Percentiles rank a stretch among this genome's conserved stretches.
Conservation (phyloP, 2,888 invertebrate genomes). For the Anaspis maculata region DNA sequence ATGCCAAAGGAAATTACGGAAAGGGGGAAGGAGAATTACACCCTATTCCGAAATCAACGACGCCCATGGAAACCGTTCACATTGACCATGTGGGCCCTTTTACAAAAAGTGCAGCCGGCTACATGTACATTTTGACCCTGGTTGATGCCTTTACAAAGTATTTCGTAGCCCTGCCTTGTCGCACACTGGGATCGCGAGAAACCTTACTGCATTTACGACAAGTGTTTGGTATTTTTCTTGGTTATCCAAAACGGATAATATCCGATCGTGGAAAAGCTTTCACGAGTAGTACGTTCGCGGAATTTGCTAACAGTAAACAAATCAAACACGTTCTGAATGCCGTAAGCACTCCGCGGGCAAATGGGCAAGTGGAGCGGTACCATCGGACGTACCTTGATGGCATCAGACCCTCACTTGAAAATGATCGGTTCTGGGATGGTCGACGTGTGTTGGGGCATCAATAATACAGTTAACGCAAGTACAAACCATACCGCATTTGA, state of each 20-base stretch:
- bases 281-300: slow-evolving; percentile 11
- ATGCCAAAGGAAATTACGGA: slow-evolving; percentile 21
- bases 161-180: slow-evolving; percentile 5
- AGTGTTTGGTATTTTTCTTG: slow-evolving; percentile 6
- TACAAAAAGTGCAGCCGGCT: slow-evolving; percentile 11
- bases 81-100: slow-evolving; percentile 19
- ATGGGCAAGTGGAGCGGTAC: slow-evolving; percentile 25
- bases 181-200: slow-evolving; percentile 5
- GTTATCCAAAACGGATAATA: slow-evolving; percentile 17
- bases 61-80: slow-evolving; percentile 6
- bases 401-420: slow-evolving; percentile 18
- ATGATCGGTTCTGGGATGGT: slow-evolving; percentile 27
- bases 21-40: slow-evolving; percentile 3
- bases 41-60: slow-evolving; percentile 4
- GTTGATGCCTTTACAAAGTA: slow-evolving; percentile 17
- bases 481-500: slow-evolving; percentile 4
- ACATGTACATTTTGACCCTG: slow-evolving; percentile 12
- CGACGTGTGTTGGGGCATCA: slow-evolving; percentile 25
- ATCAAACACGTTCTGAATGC: slow-evolving; percentile 15
- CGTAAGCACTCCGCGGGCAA: slow-evolving; percentile 19
- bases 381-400: slow-evolving; percentile 26
- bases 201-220: slow-evolving; percentile 2
- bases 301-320: slow-evolving; percentile 10
- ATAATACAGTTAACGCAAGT: slow-evolving; percentile 22
- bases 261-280: slow-evolving; percentile 18